Conservation (phyloP, 2,113 vertebrate species). For the Acinonyx jubatus region DNA sequence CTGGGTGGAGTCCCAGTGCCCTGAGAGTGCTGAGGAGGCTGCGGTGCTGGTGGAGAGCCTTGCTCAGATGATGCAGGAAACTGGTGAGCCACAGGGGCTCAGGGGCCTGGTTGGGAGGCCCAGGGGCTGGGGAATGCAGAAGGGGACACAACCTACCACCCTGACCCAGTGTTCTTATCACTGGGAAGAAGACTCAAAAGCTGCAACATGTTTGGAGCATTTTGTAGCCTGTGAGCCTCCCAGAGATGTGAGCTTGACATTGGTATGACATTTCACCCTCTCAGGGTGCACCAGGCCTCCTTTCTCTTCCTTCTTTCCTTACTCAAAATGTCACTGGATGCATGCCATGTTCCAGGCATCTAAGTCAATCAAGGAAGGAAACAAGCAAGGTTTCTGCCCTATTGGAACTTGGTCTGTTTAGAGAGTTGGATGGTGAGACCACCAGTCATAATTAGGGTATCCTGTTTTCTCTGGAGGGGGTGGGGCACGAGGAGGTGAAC, state of each 20-base stretch:
- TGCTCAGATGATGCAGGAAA: neutral
- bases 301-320: neutral
- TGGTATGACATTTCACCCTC: neutral
- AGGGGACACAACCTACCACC: neutral
- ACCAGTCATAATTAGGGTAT: neutral
- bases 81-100: neutral
- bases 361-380: neutral
- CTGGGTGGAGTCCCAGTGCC: conserved; percentile 18
- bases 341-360: neutral
- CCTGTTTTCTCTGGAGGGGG: neutral
- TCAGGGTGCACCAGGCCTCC: neutral
- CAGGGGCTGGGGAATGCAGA: neutral
- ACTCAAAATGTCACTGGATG: neutral
- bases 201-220: neutral
- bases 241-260: neutral
- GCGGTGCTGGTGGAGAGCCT: neutral
- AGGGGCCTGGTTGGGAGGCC: neutral
- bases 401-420: neutral
- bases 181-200: neutral
- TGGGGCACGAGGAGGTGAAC: neutral
- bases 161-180: neutral
- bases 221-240: neutral
- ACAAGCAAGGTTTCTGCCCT: neutral
- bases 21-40: neutral
- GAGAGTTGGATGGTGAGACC: neutral